Evolutionary conservation across 2,113 vertebrate species (phyloP).

Genomic region (Hyla sarda): DNA sequence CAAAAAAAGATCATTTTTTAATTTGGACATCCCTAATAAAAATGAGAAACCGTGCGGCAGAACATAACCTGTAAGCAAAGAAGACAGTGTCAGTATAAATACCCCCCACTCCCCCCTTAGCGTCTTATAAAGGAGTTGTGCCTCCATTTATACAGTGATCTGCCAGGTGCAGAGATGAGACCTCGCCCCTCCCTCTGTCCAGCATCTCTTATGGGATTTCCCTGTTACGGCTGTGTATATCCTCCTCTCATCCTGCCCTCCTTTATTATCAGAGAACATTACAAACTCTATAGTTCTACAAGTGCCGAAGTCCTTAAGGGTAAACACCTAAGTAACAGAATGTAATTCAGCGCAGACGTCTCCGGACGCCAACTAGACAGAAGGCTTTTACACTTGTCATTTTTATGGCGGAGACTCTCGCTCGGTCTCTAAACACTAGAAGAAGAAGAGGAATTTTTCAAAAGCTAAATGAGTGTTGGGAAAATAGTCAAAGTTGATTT

Average conservation of each 20-base stretch:
- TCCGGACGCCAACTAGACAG: background rate
- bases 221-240: background rate
- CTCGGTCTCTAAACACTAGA: background rate
- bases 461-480: background rate
- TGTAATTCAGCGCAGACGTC: background rate
- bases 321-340: background rate
- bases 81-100: too few species aligned
- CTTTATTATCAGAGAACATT: background rate
- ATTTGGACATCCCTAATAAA: too few species aligned
- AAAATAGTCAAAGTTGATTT: background rate
- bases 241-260: background rate
- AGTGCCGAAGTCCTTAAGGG: background rate
- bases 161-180: too few species aligned
- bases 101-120: too few species aligned
- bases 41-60: too few species aligned
- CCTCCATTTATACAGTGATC: background rate
- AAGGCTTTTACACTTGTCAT: background rate
- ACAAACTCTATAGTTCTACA: background rate
- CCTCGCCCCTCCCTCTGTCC: background rate
- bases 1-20: too few species aligned
- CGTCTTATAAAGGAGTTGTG: background rate
- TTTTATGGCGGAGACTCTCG: background rate
- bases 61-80: too few species aligned
- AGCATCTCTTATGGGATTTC: background rate
- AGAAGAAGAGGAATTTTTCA: background rate